Conservation (phyloP, 2,888 invertebrate genomes). For the Sarcophaga variegata region DNA sequence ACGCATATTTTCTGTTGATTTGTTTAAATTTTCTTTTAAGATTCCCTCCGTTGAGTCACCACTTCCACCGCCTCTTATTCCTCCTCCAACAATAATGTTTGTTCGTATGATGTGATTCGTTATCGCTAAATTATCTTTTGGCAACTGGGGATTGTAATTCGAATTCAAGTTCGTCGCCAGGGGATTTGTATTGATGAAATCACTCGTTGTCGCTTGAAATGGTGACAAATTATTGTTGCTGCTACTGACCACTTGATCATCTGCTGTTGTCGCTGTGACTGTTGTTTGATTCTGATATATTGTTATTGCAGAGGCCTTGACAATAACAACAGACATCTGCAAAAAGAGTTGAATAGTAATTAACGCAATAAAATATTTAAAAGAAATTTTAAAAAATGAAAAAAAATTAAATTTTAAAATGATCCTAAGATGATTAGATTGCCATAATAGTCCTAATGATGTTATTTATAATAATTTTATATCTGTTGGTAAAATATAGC, state of each 20-base stretch:
- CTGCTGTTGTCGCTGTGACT: constrained; percentile 36
- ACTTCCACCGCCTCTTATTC: constrained; percentile 15
- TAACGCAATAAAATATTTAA: too few species aligned
- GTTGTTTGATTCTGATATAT: constrained; percentile 75
- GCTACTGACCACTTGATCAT: constrained; percentile 49
- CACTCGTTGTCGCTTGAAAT: constrained; percentile 65
- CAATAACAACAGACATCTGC: constrained; percentile 80
- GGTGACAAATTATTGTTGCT: constrained; percentile 50
- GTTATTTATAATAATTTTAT: too few species aligned
- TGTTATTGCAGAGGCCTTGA: constrained; percentile 78
- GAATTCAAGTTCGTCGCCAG: constrained; percentile 2
- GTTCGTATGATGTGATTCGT: constrained; percentile 69
- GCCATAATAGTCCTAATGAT: too few species aligned
- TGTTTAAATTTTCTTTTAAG: constrained; percentile 39
- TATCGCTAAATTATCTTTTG: constrained; percentile 70
- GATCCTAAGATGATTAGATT: background rate
- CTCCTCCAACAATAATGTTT: constrained; percentile 61
- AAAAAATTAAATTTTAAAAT: background rate
- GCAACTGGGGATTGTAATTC: constrained; percentile 38
- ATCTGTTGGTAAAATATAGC: too few species aligned
- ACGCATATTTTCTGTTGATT: constrained; percentile 76
- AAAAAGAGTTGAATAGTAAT: constrained; percentile 18
- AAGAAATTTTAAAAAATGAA: background rate
- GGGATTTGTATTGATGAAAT: constrained; percentile 63
- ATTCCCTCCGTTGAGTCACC: background rate